Evolutionary conservation across 2,888 invertebrate species (phyloP).

Genomic region (Philopedon plagiatum): DNA sequence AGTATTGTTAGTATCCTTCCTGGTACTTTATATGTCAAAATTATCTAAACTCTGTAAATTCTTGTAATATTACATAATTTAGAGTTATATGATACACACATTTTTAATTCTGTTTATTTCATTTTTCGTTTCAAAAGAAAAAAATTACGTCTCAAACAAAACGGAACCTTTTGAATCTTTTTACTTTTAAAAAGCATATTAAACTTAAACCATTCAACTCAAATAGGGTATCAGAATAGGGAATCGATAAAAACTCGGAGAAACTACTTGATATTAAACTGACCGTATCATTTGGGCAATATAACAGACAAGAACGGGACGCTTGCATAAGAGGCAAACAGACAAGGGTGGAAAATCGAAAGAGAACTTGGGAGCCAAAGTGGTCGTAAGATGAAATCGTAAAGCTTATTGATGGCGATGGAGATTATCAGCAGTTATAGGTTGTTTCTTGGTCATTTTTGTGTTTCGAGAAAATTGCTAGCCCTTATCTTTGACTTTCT

Average conservation of each 20-base stretch:
- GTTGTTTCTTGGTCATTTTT: slow-evolving; percentile 65
- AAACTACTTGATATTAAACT: slow-evolving; percentile 62
- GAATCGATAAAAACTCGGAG: slow-evolving; percentile 57
- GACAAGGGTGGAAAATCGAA: slow-evolving; percentile 31
- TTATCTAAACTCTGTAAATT: too few species aligned
- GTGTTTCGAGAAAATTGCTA: slow-evolving; percentile 64
- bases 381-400: slow-evolving; percentile 66
- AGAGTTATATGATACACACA: too few species aligned
- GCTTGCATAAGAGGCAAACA: slow-evolving; percentile 23
- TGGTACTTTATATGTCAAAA: too few species aligned
- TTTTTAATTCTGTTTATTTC: too few species aligned
- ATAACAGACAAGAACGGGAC: slow-evolving; percentile 31
- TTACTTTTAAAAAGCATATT: slow-evolving; percentile 30
- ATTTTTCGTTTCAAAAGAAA: too few species aligned
- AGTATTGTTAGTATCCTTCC: too few species aligned
- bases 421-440: slow-evolving; percentile 67
- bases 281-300: slow-evolving; percentile 60
- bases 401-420: slow-evolving; percentile 66
- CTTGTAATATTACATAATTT: too few species aligned
- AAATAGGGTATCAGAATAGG: slow-evolving; percentile 44
- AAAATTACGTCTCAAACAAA: too few species aligned
- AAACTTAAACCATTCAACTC: slow-evolving; percentile 43
- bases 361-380: slow-evolving; percentile 56
- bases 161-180: too few species aligned
- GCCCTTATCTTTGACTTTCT: slow-evolving; percentile 59